phyloP scores from a whole-genome alignment of 2,888 invertebrate species.

The Sminthurides aquaticus region DNA sequence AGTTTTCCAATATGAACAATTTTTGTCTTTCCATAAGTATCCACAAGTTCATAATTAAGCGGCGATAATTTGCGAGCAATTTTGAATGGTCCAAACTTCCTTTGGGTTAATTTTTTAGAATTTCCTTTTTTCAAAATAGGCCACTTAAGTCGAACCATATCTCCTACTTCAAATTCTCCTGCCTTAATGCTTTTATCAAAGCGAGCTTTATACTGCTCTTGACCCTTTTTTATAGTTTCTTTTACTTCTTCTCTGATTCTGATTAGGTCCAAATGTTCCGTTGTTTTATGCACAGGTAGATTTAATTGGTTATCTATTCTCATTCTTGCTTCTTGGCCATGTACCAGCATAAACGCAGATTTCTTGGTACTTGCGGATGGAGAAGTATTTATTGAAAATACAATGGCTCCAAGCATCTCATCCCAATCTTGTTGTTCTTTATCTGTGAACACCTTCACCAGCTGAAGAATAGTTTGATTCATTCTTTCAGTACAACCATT shows the following conservation, averaged over 20 bases:
- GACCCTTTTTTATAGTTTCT: neutral
- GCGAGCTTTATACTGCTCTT: neutral
- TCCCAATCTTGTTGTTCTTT: neutral
- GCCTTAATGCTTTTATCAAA: neutral
- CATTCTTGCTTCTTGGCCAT: conserved; percentile 2
- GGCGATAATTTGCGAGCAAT: neutral
- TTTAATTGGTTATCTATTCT: neutral
- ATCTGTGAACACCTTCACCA: neutral
- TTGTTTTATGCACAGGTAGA: neutral
- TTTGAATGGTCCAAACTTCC: conserved; percentile 1
- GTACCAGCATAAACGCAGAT: neutral
- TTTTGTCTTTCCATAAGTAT: neutral
- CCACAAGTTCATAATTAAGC: neutral
- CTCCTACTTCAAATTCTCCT: conserved; percentile 3
- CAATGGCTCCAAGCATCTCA: neutral
- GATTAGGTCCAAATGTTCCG: neutral
- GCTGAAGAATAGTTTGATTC: neutral
- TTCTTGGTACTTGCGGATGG: neutral
- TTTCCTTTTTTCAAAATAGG: neutral
- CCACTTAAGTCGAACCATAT: neutral
- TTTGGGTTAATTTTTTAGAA: neutral
- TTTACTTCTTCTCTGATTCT: neutral
- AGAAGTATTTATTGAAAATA: neutral
- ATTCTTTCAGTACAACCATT: neutral
- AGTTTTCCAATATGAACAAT: neutral